Conservation (phyloP, 2,797 vertebrate species). For the Phataginus tricuspis region DNA sequence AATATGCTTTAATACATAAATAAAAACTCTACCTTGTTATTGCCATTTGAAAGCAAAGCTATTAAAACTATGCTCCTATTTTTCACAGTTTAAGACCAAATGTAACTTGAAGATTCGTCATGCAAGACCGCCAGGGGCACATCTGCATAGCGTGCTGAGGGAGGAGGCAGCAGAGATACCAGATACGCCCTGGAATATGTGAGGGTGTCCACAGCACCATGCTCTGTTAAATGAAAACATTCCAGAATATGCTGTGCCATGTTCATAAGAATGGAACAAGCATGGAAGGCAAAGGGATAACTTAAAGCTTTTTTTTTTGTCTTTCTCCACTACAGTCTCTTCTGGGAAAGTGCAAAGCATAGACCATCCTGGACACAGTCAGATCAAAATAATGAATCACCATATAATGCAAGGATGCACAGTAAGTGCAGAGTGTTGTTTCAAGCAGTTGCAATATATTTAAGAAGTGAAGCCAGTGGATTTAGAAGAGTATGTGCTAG, state of each 20-base stretch:
- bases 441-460: not conserved
- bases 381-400: not conserved
- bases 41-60: not conserved
- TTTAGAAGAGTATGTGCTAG: not conserved
- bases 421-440: not conserved
- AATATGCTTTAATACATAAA: not conserved
- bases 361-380: not conserved
- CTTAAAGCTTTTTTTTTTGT: not conserved
- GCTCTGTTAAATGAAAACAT: conserved; percentile 33
- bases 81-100: conserved; percentile 42
- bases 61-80: not conserved
- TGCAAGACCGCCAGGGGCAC: not conserved
- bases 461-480: not conserved
- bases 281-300: not conserved
- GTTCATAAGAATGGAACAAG: not conserved
- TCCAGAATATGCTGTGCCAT: not conserved
- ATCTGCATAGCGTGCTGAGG: conserved; percentile 55
- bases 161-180: conserved; percentile 7
- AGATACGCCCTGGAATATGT: not conserved
- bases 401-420: not conserved
- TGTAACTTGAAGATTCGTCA: conserved; percentile 36
- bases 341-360: conserved; percentile 9
- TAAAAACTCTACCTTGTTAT: not conserved
- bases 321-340: not conserved
- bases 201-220: conserved; percentile 14